Evolutionary conservation across 2,797 vertebrate species (phyloP).

Genomic region (Aphelocoma californica): DNA sequence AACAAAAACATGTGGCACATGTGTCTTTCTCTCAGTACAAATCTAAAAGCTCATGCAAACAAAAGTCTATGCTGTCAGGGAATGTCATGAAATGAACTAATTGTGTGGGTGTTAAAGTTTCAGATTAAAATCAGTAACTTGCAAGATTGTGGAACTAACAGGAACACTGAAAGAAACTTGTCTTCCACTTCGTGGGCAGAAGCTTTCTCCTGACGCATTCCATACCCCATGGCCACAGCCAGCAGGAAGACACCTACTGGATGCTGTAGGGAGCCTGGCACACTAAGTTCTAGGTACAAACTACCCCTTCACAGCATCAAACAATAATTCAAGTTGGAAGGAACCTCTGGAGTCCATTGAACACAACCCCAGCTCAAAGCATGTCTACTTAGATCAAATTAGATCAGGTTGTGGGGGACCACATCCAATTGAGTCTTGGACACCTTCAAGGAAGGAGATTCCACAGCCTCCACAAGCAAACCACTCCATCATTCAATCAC

Average conservation of each 20-base stretch:
- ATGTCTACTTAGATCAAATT: background rate
- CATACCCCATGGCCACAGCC: background rate
- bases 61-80: background rate
- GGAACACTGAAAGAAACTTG: background rate
- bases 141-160: background rate
- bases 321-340: background rate
- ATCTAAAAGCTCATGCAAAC: background rate
- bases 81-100: background rate
- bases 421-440: background rate
- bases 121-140: background rate
- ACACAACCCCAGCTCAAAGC: background rate
- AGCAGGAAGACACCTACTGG: background rate
- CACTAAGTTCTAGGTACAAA: background rate
- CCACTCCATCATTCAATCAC: background rate
- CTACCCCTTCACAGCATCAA: background rate
- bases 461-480: background rate
- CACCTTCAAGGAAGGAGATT: background rate
- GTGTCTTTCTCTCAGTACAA: background rate
- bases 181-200: background rate
- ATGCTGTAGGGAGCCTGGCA: background rate
- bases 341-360: background rate
- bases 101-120: background rate
- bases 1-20: background rate
- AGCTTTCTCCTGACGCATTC: background rate
- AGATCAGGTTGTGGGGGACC: background rate